Conservation (phyloP, 2,888 invertebrate species). For the Tenodera sinensis region DNA sequence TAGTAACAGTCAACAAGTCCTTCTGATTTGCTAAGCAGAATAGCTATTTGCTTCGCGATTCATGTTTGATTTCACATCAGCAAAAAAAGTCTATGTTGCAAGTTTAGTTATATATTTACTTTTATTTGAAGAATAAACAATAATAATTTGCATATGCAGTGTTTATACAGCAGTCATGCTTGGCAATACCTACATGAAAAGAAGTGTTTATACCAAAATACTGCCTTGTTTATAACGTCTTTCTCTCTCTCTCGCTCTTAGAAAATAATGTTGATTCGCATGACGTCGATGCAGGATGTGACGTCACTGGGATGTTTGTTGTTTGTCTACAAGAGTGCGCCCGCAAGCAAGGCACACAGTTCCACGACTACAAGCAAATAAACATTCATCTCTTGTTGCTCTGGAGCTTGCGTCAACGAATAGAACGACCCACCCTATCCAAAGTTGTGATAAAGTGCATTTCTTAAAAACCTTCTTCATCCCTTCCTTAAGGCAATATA, state of each 20-base stretch:
- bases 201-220: not conserved
- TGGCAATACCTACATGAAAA: not conserved
- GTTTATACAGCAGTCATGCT: not conserved
- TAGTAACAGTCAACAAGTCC: too few relatives aligned
- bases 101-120: too few relatives aligned
- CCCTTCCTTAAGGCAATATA: not conserved
- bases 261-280: conserved; percentile 13
- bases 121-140: not conserved
- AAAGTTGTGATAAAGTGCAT: not conserved
- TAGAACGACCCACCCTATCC: not conserved
- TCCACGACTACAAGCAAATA: conserved; percentile 9
- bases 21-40: too few relatives aligned
- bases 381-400: not conserved
- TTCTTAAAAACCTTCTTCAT: not conserved
- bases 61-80: too few relatives aligned
- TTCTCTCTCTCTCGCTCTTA: conserved; percentile 4
- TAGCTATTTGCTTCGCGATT: too few relatives aligned
- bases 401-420: not conserved
- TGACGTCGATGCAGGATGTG: conserved; percentile 22
- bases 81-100: too few relatives aligned
- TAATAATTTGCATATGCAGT: not conserved
- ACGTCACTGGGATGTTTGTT: conserved; percentile 21
- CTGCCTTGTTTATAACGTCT: conserved; percentile 6
- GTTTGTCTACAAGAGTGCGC: conserved; percentile 20
- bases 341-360: not conserved